Percentiles rank a stretch among this genome's conserved stretches.
Evolutionary conservation across 1,140 invertebrate genomes (phyloP).

Genomic region (Drosophila ananassae): DNA sequence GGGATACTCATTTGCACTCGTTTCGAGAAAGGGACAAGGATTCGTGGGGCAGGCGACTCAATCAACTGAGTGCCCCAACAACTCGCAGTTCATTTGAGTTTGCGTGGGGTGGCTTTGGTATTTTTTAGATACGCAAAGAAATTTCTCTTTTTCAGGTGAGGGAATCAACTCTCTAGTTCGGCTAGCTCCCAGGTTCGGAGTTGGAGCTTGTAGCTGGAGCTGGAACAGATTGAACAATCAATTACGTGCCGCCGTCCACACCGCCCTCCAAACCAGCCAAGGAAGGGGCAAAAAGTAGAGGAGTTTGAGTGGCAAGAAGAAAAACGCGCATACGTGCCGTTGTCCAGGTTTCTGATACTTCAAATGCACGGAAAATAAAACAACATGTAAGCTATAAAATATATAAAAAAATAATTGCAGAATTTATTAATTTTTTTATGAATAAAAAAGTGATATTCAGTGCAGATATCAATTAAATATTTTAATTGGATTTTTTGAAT

Average conservation of each 20-base stretch:
- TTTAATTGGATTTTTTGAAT: too few relatives aligned
- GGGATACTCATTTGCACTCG: constrained; percentile 51
- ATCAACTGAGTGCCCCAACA: constrained; percentile 70
- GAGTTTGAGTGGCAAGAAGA: constrained; percentile 46
- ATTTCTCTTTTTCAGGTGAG: constrained; percentile 48
- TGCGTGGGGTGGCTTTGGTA: constrained; percentile 23
- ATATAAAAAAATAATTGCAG: too few relatives aligned
- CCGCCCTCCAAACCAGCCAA: constrained; percentile 16
- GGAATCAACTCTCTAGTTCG: background rate
- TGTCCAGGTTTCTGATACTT: constrained; percentile 57
- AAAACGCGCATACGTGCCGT: constrained; percentile 76
- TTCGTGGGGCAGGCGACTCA: constrained; percentile 35
- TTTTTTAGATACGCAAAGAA: constrained; percentile 72
- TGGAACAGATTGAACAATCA: constrained; percentile 82
- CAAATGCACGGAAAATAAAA: constrained; percentile 6
- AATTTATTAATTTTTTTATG: background rate
- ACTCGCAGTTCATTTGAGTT: constrained; percentile 72
- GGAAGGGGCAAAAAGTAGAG: constrained; percentile 35
- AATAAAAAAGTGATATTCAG: background rate
- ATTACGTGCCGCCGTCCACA: constrained; percentile 67
- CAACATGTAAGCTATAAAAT: background rate
- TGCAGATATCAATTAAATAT: background rate
- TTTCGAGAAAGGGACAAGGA: background rate
- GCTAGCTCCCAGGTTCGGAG: constrained; percentile 33
- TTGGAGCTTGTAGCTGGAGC: constrained; percentile 48